Conservation (phyloP, 2,113 vertebrate genomes). For the Microcebus lehilahytsara region DNA sequence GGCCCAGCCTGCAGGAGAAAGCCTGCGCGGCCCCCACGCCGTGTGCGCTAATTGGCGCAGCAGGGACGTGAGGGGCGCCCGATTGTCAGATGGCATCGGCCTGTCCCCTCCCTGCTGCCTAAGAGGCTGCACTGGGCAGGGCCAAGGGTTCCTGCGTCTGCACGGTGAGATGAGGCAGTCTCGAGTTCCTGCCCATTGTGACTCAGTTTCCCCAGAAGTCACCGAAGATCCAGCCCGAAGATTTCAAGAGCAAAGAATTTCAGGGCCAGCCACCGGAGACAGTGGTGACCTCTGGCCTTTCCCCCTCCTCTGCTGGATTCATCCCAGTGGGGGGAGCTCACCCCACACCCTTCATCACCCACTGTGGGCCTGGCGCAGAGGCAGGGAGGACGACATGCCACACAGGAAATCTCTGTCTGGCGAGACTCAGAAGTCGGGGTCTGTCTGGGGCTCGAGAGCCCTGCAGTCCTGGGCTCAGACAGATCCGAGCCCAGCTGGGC, state of each 20-base stretch:
- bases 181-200: not conserved
- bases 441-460: fast-evolving
- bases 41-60: not conserved
- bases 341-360: too few relatives aligned
- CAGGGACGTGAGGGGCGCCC: fast-evolving
- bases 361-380: not conserved
- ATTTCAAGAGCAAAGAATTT: not conserved
- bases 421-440: not conserved
- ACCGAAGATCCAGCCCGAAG: not conserved
- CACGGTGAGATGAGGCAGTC: too few relatives aligned
- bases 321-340: not conserved
- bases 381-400: not conserved
- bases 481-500: not conserved
- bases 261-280: fast-evolving
- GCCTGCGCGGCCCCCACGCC: not conserved
- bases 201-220: not conserved
- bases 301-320: too few relatives aligned
- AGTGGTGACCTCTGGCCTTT: too few relatives aligned
- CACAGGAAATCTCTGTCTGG: not conserved
- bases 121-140: not conserved
- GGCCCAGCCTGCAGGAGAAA: not conserved
- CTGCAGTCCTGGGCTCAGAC: fast-evolving
- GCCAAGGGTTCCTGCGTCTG: not conserved
- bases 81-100: not conserved
- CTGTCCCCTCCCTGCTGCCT: not conserved